Percentiles rank a stretch among this genome's conserved stretches.
Evolutionary conservation across 2,888 invertebrate genomes (phyloP).

Genomic region (Sarcophaga variegata): DNA sequence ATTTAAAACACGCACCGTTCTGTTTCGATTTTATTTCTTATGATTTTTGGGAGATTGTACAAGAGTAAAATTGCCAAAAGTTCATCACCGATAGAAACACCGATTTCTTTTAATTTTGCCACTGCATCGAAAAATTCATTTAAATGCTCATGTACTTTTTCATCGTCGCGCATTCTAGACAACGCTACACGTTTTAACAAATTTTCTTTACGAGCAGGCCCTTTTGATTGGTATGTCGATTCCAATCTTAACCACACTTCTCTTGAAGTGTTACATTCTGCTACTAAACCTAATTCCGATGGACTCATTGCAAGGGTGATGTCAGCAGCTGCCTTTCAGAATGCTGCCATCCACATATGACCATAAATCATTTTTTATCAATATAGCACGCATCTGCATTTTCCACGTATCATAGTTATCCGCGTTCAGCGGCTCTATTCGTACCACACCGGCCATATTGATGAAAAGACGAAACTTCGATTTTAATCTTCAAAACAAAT

Average conservation of each 20-base stretch:
- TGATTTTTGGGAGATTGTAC: slow-evolving; percentile 74
- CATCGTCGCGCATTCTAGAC: slow-evolving; percentile 75
- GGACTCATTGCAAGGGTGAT: slow-evolving; percentile 69
- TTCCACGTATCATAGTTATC: slow-evolving; percentile 69
- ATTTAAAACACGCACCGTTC: slow-evolving; percentile 39
- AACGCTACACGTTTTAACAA: slow-evolving; percentile 78
- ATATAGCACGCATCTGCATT: slow-evolving; percentile 67
- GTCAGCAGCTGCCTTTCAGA: slow-evolving; percentile 71
- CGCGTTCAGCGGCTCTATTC: slow-evolving; percentile 65
- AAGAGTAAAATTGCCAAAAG: slow-evolving; percentile 76
- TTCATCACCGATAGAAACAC: slow-evolving; percentile 74
- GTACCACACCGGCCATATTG: slow-evolving; percentile 47
- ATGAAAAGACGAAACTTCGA: no score
- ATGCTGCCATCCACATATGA: slow-evolving; percentile 59
- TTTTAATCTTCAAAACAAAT: neutral
- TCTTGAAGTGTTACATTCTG: slow-evolving; percentile 73
- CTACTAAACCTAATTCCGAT: slow-evolving; percentile 74
- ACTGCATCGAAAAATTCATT: slow-evolving; percentile 77
- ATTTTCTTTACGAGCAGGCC: slow-evolving; percentile 79
- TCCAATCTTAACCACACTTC: slow-evolving; percentile 78
- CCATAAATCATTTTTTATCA: slow-evolving; percentile 64
- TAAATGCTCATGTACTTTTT: slow-evolving; percentile 76
- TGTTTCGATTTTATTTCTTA: slow-evolving; percentile 27
- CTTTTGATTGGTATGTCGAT: slow-evolving; percentile 77
- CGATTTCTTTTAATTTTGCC: slow-evolving; percentile 76